These are phyloP conservation scores for Agelas oroides DNA, from an alignment of 37 sponge, comb jelly and placozoan species.

Conservation along the genomic window DNA sequence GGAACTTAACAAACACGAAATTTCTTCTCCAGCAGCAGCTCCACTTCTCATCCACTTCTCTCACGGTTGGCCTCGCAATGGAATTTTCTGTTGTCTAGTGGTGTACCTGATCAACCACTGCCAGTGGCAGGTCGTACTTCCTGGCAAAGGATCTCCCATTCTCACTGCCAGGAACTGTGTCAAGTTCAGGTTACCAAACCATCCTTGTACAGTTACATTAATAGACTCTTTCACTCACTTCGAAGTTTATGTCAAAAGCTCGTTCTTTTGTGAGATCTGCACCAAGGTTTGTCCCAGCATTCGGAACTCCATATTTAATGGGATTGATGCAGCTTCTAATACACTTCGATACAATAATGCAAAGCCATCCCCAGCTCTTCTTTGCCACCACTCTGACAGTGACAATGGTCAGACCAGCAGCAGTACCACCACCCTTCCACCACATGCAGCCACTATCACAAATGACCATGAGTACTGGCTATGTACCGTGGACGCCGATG, in stretches of 20 bases:
- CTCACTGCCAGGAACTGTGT: background rate
- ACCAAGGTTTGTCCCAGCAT: background rate
- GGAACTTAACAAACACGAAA: no score
- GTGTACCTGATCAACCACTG: background rate
- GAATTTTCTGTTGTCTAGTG: background rate
- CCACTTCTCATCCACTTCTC: background rate
- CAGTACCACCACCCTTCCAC: no score
- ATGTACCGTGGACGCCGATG: background rate
- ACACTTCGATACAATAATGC: background rate
- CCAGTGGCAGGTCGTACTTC: no score
- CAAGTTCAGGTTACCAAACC: background rate
- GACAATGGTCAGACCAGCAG: background rate
- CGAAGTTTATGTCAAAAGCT: background rate
- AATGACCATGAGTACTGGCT: background rate
- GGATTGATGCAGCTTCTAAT: background rate
- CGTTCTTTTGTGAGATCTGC: background rate
- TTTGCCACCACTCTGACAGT: background rate
- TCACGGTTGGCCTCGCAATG: background rate
- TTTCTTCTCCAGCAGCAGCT: background rate
- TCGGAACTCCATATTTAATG: background rate
- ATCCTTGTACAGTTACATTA: background rate
- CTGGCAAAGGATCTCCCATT: background rate
- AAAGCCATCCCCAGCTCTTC: background rate
- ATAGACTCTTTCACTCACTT: background rate
- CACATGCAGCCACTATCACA: background rate